phyloP scores from a whole-genome alignment of 1,140 invertebrate genomes.

The Danaus melanippus region DNA sequence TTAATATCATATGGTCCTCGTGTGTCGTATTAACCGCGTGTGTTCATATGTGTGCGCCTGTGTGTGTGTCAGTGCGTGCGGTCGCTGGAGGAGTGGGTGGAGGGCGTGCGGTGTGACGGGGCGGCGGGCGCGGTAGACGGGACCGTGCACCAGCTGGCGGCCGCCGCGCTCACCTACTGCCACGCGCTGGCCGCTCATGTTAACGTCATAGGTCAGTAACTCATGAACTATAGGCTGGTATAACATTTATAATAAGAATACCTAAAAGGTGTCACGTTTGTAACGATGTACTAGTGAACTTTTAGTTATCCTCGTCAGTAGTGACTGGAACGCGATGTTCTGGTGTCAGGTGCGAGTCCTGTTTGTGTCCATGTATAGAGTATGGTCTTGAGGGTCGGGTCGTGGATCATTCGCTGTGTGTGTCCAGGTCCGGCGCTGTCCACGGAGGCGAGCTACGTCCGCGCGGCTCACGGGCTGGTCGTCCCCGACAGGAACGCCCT shows the following conservation, averaged over 20 bases:
- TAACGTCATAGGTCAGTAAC: constrained; percentile 77
- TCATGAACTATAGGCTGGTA: not conserved
- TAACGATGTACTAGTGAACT: no score
- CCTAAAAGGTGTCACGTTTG: no score
- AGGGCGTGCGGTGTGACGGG: constrained; percentile 88
- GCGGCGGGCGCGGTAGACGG: constrained; percentile 91
- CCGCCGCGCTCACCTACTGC: constrained; percentile 91
- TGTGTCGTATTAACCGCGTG: not conserved
- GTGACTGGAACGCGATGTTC: no score
- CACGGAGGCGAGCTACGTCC: constrained; percentile 40
- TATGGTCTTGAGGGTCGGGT: no score
- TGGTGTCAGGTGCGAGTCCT: no score
- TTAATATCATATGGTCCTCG: not conserved
- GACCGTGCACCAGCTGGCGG: constrained; percentile 95
- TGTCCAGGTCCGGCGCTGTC: constrained; percentile 40
- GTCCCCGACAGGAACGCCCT: constrained; percentile 43
- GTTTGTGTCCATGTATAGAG: no score
- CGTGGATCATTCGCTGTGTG: no score
- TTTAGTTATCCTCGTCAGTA: no score
- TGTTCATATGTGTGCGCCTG: not conserved
- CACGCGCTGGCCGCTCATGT: constrained; percentile 87
- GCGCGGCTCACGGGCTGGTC: constrained; percentile 32
- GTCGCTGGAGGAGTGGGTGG: constrained; percentile 93
- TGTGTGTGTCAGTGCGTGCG: constrained; percentile 79
- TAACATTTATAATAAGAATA: no score